Percentiles rank a stretch among this genome's conserved stretches.
phyloP scores from a whole-genome alignment of 1,140 invertebrate genomes.

The Varroa destructor region DNA sequence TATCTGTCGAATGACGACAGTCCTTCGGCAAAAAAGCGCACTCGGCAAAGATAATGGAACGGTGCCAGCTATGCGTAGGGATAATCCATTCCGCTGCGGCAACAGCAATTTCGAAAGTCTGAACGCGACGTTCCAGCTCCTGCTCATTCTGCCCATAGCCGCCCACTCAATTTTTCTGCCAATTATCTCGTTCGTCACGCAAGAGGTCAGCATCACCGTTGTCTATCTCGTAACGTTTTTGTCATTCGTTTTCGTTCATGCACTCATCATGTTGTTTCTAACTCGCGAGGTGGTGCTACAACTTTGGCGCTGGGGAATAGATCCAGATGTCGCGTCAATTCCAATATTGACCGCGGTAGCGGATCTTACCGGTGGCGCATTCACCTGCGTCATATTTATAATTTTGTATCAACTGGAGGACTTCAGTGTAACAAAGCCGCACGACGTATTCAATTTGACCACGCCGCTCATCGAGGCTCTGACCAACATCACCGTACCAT shows the following conservation, averaged over 20 bases:
- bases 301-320: conserved; percentile 10
- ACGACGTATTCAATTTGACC: too few species aligned
- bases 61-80: not conserved
- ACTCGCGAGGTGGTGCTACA: conserved; percentile 7
- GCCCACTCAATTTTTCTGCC: not conserved
- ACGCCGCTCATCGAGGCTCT: too few species aligned
- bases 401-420: conserved; percentile 4
- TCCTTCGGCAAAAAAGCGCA: not conserved
- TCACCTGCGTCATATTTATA: conserved; percentile 14
- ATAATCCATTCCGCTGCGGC: conserved; percentile 2
- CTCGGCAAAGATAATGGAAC: not conserved
- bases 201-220: not conserved
- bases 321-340: conserved; percentile 12
- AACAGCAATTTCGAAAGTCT: not conserved
- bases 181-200: not conserved
- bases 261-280: conserved; percentile 8
- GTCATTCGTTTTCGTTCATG: conserved; percentile 12
- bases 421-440: not conserved
- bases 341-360: conserved; percentile 23
- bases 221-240: conserved; percentile 1
- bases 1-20: conserved; percentile 9
- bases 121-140: not conserved
- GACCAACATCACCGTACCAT: too few species aligned
- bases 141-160: not conserved
- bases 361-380: conserved; percentile 12